Base-by-base conservation (phyloP, 2,113 vertebrate species). In the Quiscalus mexicanus region DNA sequence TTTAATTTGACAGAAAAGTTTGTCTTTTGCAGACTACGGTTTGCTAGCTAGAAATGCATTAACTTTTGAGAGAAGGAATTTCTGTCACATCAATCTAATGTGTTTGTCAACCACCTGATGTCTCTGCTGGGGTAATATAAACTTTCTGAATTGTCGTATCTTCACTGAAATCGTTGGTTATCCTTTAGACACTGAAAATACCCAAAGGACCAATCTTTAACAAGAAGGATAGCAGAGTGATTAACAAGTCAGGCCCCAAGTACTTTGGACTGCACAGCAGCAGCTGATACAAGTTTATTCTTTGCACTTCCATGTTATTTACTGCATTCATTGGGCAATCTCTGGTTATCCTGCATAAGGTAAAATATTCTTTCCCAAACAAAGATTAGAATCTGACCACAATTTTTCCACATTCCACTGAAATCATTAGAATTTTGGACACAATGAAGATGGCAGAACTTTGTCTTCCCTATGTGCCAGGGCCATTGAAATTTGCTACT, bases 1-100 rank as follows among this genome's bases (percentile, higher is more conserved):
- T 94, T 82, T 73, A 87, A 91, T 93, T 63, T 71, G 62, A 93
- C 10, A 2, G 68, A 86, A 68, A 94, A 93, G 4, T 89, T 87
- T 91, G 25, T 75, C 52, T 93, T 82, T 87, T 70, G 24, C 33
- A 84, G 69, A 70, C 50, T 49, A 10, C 39, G 20, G 15, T 71
- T 64, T 52, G 7, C 35, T 71, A 52, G 24, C 21, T 73, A 79
- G 74, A 75, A 89, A 87, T 65, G 47, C 21, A 25, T 64, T 71
- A 82, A 60, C 20, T 95, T 87, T 55, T 9, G 42, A 55, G 21
- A 74, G 39, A 65, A 82, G 3, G 55, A 67, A 71, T 45, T 93
- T 84, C 27, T 90, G 20, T 56, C 75, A 41, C n/a, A 39, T 73
- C 8, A 37, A 83, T 76, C 53, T 87, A 64, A 63, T 4, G 1